Base-by-base conservation (phyloP, 2,113 vertebrate species). In the Ciconia boyciana region DNA sequence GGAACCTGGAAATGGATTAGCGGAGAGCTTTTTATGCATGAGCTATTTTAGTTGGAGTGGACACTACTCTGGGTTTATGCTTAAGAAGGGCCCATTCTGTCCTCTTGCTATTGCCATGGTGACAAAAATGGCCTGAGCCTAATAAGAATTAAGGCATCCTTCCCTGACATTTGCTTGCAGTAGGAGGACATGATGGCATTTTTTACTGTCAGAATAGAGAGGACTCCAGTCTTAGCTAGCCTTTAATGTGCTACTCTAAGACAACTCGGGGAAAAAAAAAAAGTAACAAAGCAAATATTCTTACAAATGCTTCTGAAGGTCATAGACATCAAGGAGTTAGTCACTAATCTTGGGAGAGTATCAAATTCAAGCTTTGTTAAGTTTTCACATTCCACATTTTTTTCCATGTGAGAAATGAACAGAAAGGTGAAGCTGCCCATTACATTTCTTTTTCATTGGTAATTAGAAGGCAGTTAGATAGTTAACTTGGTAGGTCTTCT, bases 111-210 rank as follows among this genome's bases (percentile, higher is more conserved):
- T 92, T 93, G 83, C 91, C 83, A 94, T 82, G 74, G 90, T 79
- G 93, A 96, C 89, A 94, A 83, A 91, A 94, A 81, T 82, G 65
- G 46, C 52, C 76, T 29, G 21, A 93, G 72, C 25, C n/a, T 84
- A 71, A 13, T 25, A 93, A 91, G 90, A 93, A 94, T 79, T 86
- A 69, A 86, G 69, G 24, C 13, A 51, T 83, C 46, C 32, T 90
- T 88, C 64, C 76, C 68, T 71, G 55, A 83, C 41, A 52, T 94
- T 91, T 91, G 25, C 71, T 74, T 92, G 71, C 41, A 92, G 36
- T 36, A 70, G 44, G 26, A 92, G 51, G n/a, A 92, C 43, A n/a
- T 55, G 71, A 90, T 75, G 39, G 83, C 80, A 85, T 64, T 90
- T 94, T 89, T 72, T 87, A 64, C 65, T 79, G 61, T 72, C 52